These are phyloP conservation scores for Tangara arthus DNA, from an alignment of 2,797 vertebrate species.

Conservation along the genomic window DNA sequence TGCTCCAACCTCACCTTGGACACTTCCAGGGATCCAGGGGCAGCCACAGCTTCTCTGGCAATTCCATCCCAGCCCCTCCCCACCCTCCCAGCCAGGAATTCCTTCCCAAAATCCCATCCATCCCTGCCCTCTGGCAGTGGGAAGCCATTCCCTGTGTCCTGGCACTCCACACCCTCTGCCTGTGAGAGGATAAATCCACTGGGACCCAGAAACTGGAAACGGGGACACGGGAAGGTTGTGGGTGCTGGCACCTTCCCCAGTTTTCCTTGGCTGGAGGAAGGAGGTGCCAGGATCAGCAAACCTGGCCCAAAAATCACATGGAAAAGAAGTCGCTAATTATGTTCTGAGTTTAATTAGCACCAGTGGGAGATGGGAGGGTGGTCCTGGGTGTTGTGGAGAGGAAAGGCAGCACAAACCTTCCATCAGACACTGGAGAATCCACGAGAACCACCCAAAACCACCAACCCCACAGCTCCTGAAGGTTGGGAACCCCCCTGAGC, in stretches of 20 bases:
- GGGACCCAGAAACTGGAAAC: background rate
- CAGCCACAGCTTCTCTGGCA: background rate
- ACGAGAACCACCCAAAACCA: background rate
- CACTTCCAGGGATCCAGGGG: background rate
- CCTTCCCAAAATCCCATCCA: background rate
- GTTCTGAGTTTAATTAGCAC: background rate
- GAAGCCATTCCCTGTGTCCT: background rate
- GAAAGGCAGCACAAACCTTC: background rate
- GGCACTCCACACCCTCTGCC: background rate
- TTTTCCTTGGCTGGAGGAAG: background rate
- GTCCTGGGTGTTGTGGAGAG: background rate
- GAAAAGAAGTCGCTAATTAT: background rate
- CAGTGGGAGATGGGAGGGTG: background rate
- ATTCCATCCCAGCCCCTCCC: fast-evolving
- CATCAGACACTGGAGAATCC: background rate
- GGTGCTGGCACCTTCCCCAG: background rate
- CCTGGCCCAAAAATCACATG: background rate
- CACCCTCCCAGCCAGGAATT: background rate
- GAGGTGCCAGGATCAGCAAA: background rate
- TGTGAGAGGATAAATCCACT: fast-evolving
- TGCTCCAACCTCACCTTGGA: background rate
- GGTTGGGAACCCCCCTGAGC: too few relatives aligned
- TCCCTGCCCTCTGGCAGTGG: background rate
- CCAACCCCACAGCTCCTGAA: too few relatives aligned
- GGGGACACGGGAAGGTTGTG: background rate